Conservation (phyloP, 2,888 invertebrate genomes). For the Tipula lateralis region DNA sequence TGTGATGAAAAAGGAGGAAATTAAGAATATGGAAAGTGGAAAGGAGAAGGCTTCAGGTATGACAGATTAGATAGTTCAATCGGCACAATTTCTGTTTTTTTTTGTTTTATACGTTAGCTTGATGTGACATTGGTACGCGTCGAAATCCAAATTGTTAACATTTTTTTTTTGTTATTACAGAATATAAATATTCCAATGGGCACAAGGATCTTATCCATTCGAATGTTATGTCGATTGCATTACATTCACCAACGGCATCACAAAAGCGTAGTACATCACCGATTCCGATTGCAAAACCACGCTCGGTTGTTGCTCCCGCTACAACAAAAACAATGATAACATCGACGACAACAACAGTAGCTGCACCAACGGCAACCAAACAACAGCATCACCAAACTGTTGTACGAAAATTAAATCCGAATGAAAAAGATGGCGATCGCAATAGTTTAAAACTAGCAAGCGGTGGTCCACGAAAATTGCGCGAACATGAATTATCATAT, state of each 20-base stretch:
- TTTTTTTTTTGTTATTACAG: conserved; percentile 39
- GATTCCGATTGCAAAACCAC: conserved; percentile 32
- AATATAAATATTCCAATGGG: conserved; percentile 34
- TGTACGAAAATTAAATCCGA: conserved; percentile 28
- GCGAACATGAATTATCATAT: conserved; percentile 58
- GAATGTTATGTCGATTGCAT: conserved; percentile 48
- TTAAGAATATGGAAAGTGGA: background rate
- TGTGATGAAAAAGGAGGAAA: conserved; percentile 38
- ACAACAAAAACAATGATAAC: background rate
- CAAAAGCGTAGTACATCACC: conserved; percentile 35
- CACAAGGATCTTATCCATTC: conserved; percentile 40
- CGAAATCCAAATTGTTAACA: background rate
- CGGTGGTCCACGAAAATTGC: conserved; percentile 52
- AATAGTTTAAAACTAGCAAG: conserved; percentile 41
- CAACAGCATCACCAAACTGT: conserved; percentile 20
- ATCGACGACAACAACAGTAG: background rate
- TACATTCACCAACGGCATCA: conserved; percentile 37
- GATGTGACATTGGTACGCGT: background rate
- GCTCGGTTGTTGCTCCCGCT: background rate
- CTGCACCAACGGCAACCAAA: background rate
- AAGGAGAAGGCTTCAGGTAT: background rate
- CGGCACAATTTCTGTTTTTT: background rate
- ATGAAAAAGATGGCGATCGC: conserved; percentile 12
- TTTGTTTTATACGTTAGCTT: background rate
- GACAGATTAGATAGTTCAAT: conserved; percentile 29